A percentile compares a stretch with the other conserved stretches of the same genome.
Evolutionary conservation across 2,888 invertebrate species (phyloP).

Genomic region (Lasioglossum malachurum): DNA sequence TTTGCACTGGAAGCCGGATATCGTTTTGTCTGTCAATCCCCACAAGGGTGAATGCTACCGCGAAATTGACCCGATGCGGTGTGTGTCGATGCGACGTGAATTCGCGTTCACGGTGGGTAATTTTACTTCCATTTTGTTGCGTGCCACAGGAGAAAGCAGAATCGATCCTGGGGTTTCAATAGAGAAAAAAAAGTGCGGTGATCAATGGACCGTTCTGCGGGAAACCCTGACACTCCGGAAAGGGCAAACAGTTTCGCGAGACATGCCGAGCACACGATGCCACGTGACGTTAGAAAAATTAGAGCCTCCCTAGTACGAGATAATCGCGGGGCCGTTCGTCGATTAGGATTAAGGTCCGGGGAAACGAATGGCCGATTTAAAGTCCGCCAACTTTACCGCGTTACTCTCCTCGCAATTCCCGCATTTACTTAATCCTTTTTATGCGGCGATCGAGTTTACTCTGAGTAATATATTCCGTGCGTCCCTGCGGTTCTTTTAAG

Average conservation of each 20-base stretch:
- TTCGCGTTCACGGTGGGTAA: not conserved
- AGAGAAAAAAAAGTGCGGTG: not conserved
- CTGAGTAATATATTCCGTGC: not conserved
- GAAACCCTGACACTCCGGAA: not conserved
- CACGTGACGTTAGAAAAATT: not conserved
- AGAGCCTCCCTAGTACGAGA: not conserved
- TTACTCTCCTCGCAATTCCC: not conserved
- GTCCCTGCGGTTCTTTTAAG: not conserved
- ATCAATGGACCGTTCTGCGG: not conserved
- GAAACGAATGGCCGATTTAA: not conserved
- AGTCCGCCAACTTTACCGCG: not conserved
- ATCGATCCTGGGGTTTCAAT: not conserved
- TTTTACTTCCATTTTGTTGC: conserved; percentile 2
- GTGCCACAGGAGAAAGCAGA: conserved; percentile 1
- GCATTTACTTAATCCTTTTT: not conserved
- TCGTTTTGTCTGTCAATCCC: conserved; percentile 7
- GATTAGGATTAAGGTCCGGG: not conserved
- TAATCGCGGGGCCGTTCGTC: not conserved
- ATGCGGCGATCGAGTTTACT: not conserved
- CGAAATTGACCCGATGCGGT: conserved; percentile 8
- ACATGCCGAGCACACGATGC: not conserved
- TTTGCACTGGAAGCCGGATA: not conserved
- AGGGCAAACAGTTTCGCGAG: not conserved
- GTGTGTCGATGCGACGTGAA: not conserved
- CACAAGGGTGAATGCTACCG: not conserved